A percentile compares a stretch with the other conserved stretches of the same genome.
Conservation (phyloP, 1,140 invertebrate genomes). For the Dreissena polymorpha region DNA sequence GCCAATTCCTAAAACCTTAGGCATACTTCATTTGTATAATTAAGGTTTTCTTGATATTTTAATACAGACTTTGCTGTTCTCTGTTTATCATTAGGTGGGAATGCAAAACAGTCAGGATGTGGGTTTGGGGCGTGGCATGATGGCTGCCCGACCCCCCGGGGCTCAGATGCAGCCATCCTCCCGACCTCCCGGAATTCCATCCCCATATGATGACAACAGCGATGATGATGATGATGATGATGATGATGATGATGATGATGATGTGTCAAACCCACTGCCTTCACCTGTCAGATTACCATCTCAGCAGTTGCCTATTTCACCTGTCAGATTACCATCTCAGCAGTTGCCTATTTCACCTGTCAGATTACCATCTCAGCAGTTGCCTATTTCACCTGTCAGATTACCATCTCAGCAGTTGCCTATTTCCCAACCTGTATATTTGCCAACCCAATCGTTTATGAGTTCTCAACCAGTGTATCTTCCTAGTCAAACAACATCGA, state of each 20-base stretch:
- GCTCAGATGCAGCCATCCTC: not conserved
- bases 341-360: not conserved
- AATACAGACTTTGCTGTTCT: not conserved
- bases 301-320: not conserved
- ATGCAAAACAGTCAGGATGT: not conserved
- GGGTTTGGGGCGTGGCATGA: conserved; percentile 38
- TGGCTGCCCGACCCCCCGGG: not conserved
- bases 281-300: not conserved
- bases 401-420: not conserved
- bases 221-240: conserved; percentile 4
- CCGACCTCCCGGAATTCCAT: not conserved
- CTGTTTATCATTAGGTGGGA: not conserved
- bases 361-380: not conserved
- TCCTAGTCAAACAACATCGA: too few species aligned
- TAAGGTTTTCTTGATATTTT: not conserved
- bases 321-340: not conserved
- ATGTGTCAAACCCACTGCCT: not conserved
- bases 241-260: not conserved
- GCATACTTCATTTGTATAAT: not conserved
- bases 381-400: not conserved
- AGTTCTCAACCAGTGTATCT: too few species aligned
- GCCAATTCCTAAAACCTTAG: not conserved
- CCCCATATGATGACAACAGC: not conserved
- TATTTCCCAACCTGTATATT: not conserved
- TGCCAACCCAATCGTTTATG: not conserved